phyloP scores from a whole-genome alignment of 2,888 invertebrate genomes.

The Tetragnatha montana region DNA sequence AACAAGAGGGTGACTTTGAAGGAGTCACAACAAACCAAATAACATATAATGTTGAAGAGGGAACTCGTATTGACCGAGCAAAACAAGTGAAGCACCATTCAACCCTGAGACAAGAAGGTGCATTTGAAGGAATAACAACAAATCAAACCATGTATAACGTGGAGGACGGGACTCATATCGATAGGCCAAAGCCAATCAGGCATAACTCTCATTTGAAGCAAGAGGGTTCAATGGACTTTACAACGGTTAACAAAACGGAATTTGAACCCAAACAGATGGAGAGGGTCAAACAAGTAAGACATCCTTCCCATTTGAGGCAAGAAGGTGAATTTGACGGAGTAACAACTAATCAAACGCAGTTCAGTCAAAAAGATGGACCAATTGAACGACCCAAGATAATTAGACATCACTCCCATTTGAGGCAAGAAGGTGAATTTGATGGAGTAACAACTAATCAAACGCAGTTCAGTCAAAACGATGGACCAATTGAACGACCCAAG shows the following conservation, averaged over 20 bases:
- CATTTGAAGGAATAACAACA: conserved; percentile 67
- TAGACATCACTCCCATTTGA: too few species aligned
- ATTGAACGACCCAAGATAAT: too few species aligned
- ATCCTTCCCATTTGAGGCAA: too few species aligned
- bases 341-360: conserved; percentile 32
- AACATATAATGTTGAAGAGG: conserved; percentile 58
- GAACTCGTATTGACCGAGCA: conserved; percentile 22
- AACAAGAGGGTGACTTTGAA: conserved; percentile 59
- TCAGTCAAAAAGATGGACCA: too few species aligned
- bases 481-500: too few species aligned
- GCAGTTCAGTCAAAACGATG: too few species aligned
- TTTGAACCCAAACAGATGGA: conserved; percentile 60
- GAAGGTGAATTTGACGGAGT: conserved; percentile 68
- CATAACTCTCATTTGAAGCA: conserved; percentile 66
- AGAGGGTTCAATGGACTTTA: conserved; percentile 70
- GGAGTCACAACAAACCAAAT: conserved; percentile 66
- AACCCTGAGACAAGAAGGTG: conserved; percentile 67
- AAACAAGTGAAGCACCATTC: conserved; percentile 59
- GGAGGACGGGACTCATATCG: conserved; percentile 66
- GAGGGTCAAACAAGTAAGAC: conserved; percentile 41
- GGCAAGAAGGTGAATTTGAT: too few species aligned
- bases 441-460: too few species aligned
- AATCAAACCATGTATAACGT: conserved; percentile 69
- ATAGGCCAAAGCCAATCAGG: conserved; percentile 43
- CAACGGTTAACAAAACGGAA: conserved; percentile 49